Percentiles rank a stretch among this genome's conserved stretches.
phyloP scores from a whole-genome alignment of 1,140 invertebrate genomes.

The Aporrectodea caliginosa region DNA sequence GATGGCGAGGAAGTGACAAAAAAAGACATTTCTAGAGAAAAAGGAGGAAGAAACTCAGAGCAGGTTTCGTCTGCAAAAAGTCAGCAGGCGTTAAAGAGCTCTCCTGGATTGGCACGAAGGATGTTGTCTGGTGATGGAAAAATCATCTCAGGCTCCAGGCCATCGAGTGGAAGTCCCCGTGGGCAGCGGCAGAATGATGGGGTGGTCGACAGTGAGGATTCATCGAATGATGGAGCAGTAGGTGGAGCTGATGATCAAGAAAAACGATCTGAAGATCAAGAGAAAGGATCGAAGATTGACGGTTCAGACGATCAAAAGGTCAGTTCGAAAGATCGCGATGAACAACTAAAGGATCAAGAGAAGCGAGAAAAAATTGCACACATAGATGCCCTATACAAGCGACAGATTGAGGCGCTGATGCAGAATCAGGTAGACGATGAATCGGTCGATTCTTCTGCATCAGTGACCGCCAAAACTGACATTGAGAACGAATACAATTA shows the following conservation, averaged over 20 bases:
- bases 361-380: background rate
- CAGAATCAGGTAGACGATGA: background rate
- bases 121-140: background rate
- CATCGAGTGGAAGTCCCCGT: background rate
- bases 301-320: too few relatives aligned
- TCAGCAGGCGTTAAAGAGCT: background rate
- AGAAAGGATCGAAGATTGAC: background rate
- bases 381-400: background rate
- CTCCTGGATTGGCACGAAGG: background rate
- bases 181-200: background rate
- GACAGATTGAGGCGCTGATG: background rate
- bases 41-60: background rate
- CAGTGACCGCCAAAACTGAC: background rate
- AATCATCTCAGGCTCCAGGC: background rate
- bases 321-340: too few relatives aligned
- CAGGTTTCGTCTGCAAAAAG: background rate
- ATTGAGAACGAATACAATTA: background rate
- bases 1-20: too few relatives aligned
- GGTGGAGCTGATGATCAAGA: background rate
- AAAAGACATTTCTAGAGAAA: too few relatives aligned
- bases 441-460: background rate
- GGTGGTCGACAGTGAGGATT: too few relatives aligned
- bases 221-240: background rate
- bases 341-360: background rate
- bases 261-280: background rate